Evolutionary conservation across 2,797 vertebrate species (phyloP).

Genomic region (Myotis vivesi): DNA sequence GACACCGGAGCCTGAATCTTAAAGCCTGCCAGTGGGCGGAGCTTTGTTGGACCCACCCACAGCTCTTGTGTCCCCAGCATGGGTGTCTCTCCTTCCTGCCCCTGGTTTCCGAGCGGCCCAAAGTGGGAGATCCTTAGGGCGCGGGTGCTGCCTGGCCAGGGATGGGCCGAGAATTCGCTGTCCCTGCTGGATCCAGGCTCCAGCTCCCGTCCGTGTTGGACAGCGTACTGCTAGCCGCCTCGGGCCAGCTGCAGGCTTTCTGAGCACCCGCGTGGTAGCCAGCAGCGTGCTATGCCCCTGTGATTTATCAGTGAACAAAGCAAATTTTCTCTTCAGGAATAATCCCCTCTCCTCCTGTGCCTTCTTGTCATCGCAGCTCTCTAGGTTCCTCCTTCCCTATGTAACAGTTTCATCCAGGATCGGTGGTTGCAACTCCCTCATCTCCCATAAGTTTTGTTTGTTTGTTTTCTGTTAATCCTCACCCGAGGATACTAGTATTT

Average conservation of each 20-base stretch:
- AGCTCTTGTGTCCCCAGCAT: accelerated
- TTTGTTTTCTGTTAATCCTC: too few relatives aligned
- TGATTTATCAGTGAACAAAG: background rate
- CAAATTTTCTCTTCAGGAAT: constrained; percentile 1
- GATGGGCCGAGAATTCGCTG: background rate
- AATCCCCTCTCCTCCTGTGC: background rate
- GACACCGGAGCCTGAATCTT: accelerated
- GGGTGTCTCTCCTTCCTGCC: accelerated
- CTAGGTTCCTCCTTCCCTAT: background rate
- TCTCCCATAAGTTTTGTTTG: background rate
- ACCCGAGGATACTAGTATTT: too few relatives aligned
- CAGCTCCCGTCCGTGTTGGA: background rate
- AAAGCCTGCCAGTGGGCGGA: background rate
- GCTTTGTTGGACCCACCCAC: background rate
- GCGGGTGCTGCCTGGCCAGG: background rate
- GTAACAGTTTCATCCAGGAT: background rate
- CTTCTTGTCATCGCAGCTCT: background rate
- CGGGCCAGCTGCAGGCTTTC: background rate
- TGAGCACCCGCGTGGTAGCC: background rate
- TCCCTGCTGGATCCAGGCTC: background rate
- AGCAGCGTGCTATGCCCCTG: background rate
- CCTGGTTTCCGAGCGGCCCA: background rate
- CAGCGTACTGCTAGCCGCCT: background rate
- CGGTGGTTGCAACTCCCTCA: background rate
- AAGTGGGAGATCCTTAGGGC: background rate